Percentiles rank a stretch among this genome's conserved stretches.
These are phyloP conservation scores for Macrophya alboannulata DNA, from an alignment of 2,888 invertebrate genomes.

Conservation along the genomic window DNA sequence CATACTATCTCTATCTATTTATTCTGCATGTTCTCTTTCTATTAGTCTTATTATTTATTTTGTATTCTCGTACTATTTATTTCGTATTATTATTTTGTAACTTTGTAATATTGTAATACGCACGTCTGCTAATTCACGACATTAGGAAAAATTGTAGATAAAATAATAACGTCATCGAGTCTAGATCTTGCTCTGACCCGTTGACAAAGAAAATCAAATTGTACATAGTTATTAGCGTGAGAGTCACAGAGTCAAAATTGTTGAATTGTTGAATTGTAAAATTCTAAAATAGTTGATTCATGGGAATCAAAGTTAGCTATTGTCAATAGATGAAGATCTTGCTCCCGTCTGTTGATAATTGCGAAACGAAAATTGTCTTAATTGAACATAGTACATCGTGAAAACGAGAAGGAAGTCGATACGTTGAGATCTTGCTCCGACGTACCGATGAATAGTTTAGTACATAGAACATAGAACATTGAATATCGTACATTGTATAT, in stretches of 20 bases:
- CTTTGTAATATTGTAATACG: neutral
- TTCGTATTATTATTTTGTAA: neutral
- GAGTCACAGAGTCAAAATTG: neutral
- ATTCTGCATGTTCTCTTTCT: neutral
- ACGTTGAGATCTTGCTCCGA: conserved; percentile 1
- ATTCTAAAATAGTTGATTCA: neutral
- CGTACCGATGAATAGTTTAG: neutral
- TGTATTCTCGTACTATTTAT: too few species aligned
- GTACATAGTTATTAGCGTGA: neutral
- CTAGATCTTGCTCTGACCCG: neutral
- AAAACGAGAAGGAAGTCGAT: neutral
- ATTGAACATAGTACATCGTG: neutral
- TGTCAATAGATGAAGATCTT: conserved; percentile 46
- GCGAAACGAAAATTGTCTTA: neutral
- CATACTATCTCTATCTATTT: neutral
- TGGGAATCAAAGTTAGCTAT: neutral
- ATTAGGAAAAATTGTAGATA: neutral
- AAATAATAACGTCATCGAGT: neutral
- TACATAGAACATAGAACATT: too few species aligned
- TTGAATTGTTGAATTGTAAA: neutral
- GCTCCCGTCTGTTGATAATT: conserved; percentile 2
- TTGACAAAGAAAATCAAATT: neutral
- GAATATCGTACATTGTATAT: too few species aligned
- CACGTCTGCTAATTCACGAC: neutral
- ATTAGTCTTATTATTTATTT: neutral